Base-by-base conservation (phyloP, 2,797 vertebrate genomes). In the Enteromius anoplus region DNA sequence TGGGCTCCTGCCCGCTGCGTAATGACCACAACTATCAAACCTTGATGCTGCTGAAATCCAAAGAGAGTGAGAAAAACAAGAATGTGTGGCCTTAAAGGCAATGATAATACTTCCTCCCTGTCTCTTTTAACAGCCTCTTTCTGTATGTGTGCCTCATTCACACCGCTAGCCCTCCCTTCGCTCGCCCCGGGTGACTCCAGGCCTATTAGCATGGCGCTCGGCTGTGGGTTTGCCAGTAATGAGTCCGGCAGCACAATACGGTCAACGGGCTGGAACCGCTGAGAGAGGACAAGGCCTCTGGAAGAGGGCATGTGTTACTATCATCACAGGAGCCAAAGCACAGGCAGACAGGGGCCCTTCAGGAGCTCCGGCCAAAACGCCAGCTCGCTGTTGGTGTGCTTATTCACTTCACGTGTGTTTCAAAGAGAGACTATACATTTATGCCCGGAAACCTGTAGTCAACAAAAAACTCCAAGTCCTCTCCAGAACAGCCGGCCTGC, bases 231-330 rank as follows among this genome's bases (percentile, higher is more conserved):
- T 91, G 90, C 90, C 92, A 91, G 92, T 95, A 95, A 95, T 95
- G 94, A 95, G 94, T 91, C 92, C 91, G 70, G 86, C 92, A 92
- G 93, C 92, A 95, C 95, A 95, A 95, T 94, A 95, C 91, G 88
- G 92, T 92, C 85, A 95, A 92, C 94, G 90, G 94, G 94, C 95
- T 88, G 93, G 93, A 95, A 95, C 93, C 93, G 92, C 92, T 91
- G 92, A 93, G 91, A 88, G 91, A 91, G 93, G 91, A 94, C 93
- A 94, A 92, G 93, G 93, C 91, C 93, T 92, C 91, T 91, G 49
- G 92, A 92, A 92, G 81, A 81, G 70, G 71, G 60, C 83, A 83
- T 87, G 82, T 72, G 81, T 76, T 79, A 82, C 73, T 68, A 79
- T 81, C 84, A 73, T 81, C 84, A 84, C 84, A 81, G 68, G 60